Evolutionary conservation across 2,888 invertebrate genomes (phyloP).

Genomic region (Netelia fuscicornis): DNA sequence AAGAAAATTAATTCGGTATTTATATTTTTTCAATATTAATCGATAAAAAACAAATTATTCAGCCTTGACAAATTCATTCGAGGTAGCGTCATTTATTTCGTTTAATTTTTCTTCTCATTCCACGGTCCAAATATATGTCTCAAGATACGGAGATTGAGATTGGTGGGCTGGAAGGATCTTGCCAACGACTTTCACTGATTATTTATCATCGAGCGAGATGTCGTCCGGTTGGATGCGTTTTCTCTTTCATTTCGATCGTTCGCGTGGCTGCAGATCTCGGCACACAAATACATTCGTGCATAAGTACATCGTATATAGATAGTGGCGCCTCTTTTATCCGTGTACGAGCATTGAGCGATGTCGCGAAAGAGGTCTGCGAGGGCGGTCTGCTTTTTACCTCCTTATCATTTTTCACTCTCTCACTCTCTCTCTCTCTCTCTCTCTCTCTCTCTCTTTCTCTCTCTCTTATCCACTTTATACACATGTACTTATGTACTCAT

Average conservation of each 20-base stretch:
- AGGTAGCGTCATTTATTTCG: too few species aligned
- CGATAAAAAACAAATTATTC: too few species aligned
- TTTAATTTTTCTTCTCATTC: too few species aligned
- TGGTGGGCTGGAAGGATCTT: conserved; percentile 14
- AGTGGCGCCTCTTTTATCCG: conserved; percentile 38
- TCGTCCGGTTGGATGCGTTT: conserved; percentile 52
- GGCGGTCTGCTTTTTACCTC: conserved; percentile 5
- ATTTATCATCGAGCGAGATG: conserved; percentile 54
- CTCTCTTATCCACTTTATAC: neutral
- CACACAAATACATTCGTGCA: neutral
- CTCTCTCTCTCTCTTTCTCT: neutral
- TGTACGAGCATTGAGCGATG: neutral
- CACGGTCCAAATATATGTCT: neutral
- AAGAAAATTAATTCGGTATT: too few species aligned
- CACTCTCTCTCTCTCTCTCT: neutral
- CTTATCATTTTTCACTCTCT: conserved; percentile 6
- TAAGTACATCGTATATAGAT: neutral
- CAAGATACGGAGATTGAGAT: conserved; percentile 11
- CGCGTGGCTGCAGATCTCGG: conserved; percentile 20
- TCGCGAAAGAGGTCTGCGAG: conserved; percentile 14
- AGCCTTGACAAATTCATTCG: too few species aligned
- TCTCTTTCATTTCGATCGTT: conserved; percentile 49
- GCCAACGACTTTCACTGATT: conserved; percentile 66
- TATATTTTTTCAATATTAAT: too few species aligned
- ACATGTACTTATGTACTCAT: conserved; percentile 21